These are phyloP conservation scores for Thinocorus orbignyianus DNA, from an alignment of 2,113 vertebrate species.

Conservation along the genomic window DNA sequence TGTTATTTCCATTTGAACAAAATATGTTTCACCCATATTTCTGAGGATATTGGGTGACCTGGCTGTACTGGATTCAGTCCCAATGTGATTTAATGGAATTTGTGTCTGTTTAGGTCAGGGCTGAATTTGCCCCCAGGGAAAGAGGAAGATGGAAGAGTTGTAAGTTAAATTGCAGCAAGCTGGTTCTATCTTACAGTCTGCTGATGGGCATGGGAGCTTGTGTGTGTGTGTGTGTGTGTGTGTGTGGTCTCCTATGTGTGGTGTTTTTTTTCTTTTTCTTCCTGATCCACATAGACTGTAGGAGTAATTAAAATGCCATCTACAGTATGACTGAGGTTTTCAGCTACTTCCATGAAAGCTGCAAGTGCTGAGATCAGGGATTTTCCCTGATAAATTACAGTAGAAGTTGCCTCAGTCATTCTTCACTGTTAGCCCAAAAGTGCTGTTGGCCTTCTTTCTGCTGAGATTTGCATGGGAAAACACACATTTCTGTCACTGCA, in stretches of 20 bases:
- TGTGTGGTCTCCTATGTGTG: neutral
- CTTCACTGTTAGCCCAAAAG: neutral
- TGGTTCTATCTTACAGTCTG: neutral
- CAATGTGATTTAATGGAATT: conserved; percentile 21
- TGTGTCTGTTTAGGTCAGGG: conserved; percentile 7
- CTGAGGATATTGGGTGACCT: neutral
- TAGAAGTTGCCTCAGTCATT: neutral
- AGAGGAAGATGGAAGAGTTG: neutral
- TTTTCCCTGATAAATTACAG: neutral
- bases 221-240: neutral
- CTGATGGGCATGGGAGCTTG: neutral
- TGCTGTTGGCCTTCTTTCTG: neutral
- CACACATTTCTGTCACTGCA: neutral
- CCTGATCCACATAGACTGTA: neutral
- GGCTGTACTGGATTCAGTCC: neutral
- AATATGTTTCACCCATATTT: conserved; percentile 9
- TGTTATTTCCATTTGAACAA: neutral
- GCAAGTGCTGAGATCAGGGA: neutral
- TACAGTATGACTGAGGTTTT: neutral
- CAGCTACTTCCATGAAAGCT: neutral
- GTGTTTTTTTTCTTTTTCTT: neutral
- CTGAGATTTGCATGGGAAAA: neutral
- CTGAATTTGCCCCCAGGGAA: conserved; percentile 12
- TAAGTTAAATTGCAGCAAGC: neutral
- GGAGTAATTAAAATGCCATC: neutral